Conservation (phyloP, 2,113 vertebrate species). For the Ramphastos sulfuratus region DNA sequence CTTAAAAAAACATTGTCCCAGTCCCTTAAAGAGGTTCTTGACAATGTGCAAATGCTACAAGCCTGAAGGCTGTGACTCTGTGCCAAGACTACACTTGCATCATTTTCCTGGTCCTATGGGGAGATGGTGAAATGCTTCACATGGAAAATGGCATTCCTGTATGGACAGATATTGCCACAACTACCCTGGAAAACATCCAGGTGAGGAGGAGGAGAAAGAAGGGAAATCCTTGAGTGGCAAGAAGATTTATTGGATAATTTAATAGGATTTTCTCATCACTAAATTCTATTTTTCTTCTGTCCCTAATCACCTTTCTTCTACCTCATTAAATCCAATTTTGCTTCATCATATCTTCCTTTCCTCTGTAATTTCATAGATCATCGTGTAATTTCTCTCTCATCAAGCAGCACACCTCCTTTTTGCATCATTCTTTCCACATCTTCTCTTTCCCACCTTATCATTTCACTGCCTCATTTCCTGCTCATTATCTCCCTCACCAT, state of each 20-base stretch:
- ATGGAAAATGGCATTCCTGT: not conserved
- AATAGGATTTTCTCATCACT: constrained; percentile 64
- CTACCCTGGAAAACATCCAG: not conserved
- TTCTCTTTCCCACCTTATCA: not conserved
- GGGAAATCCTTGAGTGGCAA: not conserved
- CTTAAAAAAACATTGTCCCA: not conserved
- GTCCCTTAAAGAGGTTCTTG: not conserved
- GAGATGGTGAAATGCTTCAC: not conserved
- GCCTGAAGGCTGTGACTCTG: not conserved
- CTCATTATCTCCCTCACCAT: not conserved
- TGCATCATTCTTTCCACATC: not conserved
- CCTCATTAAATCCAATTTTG: constrained; percentile 67
- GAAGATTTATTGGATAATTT: constrained; percentile 62
- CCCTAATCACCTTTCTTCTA: constrained; percentile 68
- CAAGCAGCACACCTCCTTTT: constrained; percentile 6
- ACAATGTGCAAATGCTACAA: not conserved
- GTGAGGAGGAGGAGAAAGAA: not conserved
- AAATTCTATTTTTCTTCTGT: constrained; percentile 64
- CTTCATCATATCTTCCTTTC: constrained; percentile 43
- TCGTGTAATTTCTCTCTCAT: constrained; percentile 18
- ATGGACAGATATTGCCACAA: not conserved
- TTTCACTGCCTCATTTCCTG: constrained; percentile 23
- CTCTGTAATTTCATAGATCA: constrained; percentile 57
- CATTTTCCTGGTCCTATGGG: not conserved
- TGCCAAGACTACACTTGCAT: not conserved